Evolutionary conservation across 1,140 invertebrate species (phyloP).

Genomic region (Brachionus angularis): DNA sequence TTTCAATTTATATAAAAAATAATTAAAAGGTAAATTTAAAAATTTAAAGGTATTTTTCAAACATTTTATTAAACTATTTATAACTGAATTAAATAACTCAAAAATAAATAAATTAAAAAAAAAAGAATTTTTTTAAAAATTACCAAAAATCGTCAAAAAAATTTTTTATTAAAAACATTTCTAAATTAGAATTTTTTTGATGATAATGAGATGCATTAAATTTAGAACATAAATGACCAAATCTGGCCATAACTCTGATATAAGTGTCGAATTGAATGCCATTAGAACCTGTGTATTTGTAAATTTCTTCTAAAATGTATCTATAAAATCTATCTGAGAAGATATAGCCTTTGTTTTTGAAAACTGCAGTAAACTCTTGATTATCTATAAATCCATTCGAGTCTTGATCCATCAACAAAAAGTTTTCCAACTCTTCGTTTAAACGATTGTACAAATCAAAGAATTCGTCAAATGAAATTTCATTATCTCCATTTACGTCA

Average conservation of each 20-base stretch:
- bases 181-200: neutral
- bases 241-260: neutral
- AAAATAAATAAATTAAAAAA: neutral
- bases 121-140: neutral
- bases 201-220: neutral
- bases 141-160: conserved; percentile 40
- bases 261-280: conserved; percentile 26
- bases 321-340: neutral
- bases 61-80: too few relatives aligned
- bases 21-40: too few relatives aligned
- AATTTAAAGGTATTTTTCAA: too few relatives aligned
- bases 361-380: neutral
- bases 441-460: conserved; percentile 14
- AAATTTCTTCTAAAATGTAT: conserved; percentile 8
- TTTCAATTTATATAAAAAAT: too few relatives aligned
- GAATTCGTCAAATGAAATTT: conserved; percentile 38
- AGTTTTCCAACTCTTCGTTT: conserved; percentile 35
- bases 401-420: conserved; percentile 28
- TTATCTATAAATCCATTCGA: neutral
- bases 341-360: conserved; percentile 11
- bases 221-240: neutral
- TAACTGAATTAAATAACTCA: neutral
- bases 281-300: neutral
- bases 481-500: conserved; percentile 11
- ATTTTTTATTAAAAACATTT: conserved; percentile 4